Percentiles rank a stretch among this genome's conserved stretches.
phyloP scores from a whole-genome alignment of 2,113 vertebrate genomes.

The Gadus macrocephalus region DNA sequence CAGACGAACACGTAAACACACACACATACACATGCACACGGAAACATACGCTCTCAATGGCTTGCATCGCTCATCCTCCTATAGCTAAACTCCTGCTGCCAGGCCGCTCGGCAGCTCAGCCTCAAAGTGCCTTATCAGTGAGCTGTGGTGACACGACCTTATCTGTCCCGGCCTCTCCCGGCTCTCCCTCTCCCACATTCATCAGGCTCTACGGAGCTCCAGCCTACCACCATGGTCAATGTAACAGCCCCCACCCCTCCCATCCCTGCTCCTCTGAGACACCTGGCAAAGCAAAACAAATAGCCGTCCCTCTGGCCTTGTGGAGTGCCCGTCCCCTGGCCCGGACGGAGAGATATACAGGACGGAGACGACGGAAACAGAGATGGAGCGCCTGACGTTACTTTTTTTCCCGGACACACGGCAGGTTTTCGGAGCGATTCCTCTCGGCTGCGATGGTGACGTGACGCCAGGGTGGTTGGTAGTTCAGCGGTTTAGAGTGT shows the following conservation, averaged over 20 bases:
- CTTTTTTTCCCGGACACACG: too few species aligned
- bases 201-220: constrained; percentile 18
- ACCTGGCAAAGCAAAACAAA: constrained; percentile 49
- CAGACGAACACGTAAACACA: not conserved
- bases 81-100: not conserved
- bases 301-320: constrained; percentile 31
- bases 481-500: too few species aligned
- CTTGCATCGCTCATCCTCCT: not conserved
- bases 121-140: too few species aligned
- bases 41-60: too few species aligned
- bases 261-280: not conserved
- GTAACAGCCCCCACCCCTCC: constrained; percentile 20
- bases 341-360: constrained; percentile 54
- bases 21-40: not conserved
- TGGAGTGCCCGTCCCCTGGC: constrained; percentile 32
- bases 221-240: constrained; percentile 26
- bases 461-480: too few species aligned
- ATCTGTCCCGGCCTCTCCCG: not conserved
- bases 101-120: too few species aligned
- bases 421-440: too few species aligned
- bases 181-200: constrained; percentile 2
- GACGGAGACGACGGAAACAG: constrained; percentile 6
- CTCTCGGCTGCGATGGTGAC: too few species aligned
- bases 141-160: not conserved
- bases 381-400: constrained; percentile 10